Conservation (phyloP, 2,113 vertebrate species). For the Halcyon senegalensis region DNA sequence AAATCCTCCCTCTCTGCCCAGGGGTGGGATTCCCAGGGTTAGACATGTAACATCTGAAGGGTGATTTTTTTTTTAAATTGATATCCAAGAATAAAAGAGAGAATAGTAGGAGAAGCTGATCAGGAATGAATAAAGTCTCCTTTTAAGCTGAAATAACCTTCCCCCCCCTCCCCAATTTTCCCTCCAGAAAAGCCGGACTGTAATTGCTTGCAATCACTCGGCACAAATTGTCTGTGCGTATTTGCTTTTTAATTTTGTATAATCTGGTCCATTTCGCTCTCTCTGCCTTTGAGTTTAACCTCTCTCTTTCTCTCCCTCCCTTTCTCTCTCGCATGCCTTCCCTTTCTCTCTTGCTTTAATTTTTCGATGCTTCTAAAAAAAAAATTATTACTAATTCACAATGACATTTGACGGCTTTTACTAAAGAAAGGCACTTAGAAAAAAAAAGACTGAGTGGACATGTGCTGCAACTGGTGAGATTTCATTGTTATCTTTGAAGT, state of each 20-base stretch:
- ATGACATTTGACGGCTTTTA: constrained; percentile 74
- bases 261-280: constrained; percentile 86
- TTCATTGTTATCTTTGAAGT: constrained; percentile 53
- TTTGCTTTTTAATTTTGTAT: constrained; percentile 91
- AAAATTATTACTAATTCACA: constrained; percentile 67
- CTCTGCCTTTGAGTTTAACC: constrained; percentile 85
- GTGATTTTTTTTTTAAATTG: constrained; percentile 80
- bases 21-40: constrained; percentile 79
- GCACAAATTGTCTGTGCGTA: constrained; percentile 86
- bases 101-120: constrained; percentile 84
- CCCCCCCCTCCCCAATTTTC: constrained; percentile 74
- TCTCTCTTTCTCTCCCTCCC: constrained; percentile 64
- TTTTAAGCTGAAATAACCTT: constrained; percentile 83
- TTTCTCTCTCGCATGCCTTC: constrained; percentile 28
- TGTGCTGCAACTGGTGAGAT: constrained; percentile 57
- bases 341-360: constrained; percentile 68
- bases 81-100: constrained; percentile 84
- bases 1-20: constrained; percentile 79
- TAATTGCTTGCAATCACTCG: constrained; percentile 87
- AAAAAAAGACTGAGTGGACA: constrained; percentile 41
- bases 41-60: constrained; percentile 80
- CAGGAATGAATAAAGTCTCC: constrained; percentile 87
- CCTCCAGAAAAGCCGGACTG: constrained; percentile 83
- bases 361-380: constrained; percentile 71
- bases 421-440: constrained; percentile 70